Percentiles rank a stretch among this genome's conserved stretches.
These are phyloP conservation scores for Sinotaia quadrata DNA, from an alignment of 2,888 invertebrate species.

Conservation along the genomic window DNA sequence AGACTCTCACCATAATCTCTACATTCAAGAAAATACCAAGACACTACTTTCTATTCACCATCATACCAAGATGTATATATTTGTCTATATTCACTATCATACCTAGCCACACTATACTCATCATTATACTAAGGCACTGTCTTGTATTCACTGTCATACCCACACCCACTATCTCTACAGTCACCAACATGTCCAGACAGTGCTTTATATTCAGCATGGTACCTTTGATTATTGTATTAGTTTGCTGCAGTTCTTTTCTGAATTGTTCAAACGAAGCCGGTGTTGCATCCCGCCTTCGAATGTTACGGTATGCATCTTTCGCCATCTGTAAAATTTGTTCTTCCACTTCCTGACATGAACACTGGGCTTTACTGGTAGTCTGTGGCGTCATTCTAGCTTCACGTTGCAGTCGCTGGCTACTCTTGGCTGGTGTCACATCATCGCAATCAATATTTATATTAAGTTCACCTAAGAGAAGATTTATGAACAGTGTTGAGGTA, in stretches of 20 bases:
- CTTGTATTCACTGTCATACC: too few relatives aligned
- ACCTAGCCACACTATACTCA: too few relatives aligned
- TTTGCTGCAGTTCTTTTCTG: constrained; percentile 49
- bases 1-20: too few relatives aligned
- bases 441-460: constrained; percentile 51
- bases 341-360: constrained; percentile 51
- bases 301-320: constrained; percentile 43
- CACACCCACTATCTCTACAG: too few relatives aligned
- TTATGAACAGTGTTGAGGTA: neutral
- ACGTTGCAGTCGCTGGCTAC: neutral
- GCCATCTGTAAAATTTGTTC: constrained; percentile 51
- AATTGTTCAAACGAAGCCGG: constrained; percentile 54
- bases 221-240: constrained; percentile 47
- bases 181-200: too few relatives aligned
- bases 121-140: too few relatives aligned
- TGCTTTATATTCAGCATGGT: too few relatives aligned
- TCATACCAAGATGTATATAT: too few relatives aligned
- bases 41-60: too few relatives aligned
- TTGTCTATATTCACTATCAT: too few relatives aligned
- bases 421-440: constrained; percentile 32
- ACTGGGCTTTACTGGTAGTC: constrained; percentile 8
- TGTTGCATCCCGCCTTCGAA: constrained; percentile 45
- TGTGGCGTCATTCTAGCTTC: too few relatives aligned
- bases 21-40: too few relatives aligned
- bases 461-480: constrained; percentile 44